Conservation (phyloP, 2,888 invertebrate genomes). For the Lasioglossum villosulum region DNA sequence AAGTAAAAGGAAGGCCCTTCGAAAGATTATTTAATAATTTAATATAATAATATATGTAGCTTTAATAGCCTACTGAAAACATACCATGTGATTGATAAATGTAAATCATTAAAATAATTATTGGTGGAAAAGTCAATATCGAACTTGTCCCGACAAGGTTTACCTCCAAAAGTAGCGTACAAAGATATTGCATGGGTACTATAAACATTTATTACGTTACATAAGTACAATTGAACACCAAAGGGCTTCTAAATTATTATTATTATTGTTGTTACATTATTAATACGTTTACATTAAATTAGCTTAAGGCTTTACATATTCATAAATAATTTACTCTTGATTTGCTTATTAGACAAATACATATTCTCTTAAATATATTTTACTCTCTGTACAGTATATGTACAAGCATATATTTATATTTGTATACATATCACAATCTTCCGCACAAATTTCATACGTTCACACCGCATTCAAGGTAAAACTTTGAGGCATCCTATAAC, state of each 20-base stretch:
- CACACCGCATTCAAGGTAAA: conserved; percentile 33
- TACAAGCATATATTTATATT: conserved; percentile 71
- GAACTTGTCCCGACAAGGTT: neutral
- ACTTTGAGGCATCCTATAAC: conserved; percentile 46
- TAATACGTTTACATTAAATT: conserved; percentile 68
- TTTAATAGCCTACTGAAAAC: neutral
- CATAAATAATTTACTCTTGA: conserved; percentile 76
- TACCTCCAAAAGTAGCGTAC: neutral
- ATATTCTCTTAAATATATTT: conserved; percentile 79
- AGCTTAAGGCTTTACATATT: conserved; percentile 63
- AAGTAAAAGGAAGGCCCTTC: neutral
- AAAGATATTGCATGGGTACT: conserved; percentile 72
- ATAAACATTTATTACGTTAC: conserved; percentile 84
- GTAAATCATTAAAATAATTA: neutral
- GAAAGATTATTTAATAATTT: neutral
- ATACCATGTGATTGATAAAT: neutral
- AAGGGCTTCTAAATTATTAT: conserved; percentile 81
- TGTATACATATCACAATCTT: conserved; percentile 63
- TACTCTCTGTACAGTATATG: conserved; percentile 78
- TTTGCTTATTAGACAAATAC: conserved; percentile 76
- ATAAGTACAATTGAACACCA: conserved; percentile 84
- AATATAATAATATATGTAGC: neutral
- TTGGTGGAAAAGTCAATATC: neutral
- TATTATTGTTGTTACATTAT: conserved; percentile 66
- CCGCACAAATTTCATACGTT: conserved; percentile 44